Evolutionary conservation across 2,113 vertebrate species (phyloP).

Genomic region (Podiceps cristatus): DNA sequence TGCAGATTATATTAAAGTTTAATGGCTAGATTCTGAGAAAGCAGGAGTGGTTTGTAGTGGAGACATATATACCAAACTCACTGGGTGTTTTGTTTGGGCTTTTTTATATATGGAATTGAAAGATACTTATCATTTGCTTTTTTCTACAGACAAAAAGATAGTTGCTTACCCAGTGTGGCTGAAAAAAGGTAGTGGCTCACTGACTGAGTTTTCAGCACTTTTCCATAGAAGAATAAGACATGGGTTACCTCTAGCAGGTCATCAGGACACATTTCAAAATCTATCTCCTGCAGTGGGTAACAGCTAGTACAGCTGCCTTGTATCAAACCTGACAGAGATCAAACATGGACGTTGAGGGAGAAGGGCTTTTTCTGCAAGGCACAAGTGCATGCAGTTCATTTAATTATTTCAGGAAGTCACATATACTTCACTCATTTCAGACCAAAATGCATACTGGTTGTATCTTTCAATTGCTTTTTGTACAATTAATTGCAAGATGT

Average conservation of each 20-base stretch:
- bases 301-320: neutral
- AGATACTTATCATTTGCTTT: neutral
- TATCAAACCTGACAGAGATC: neutral
- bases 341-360: neutral
- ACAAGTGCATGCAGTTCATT: neutral
- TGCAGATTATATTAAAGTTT: neutral
- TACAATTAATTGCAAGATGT: slow-evolving; percentile 5
- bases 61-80: neutral
- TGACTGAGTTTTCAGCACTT: neutral
- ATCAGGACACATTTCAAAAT: neutral
- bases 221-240: neutral
- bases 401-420: neutral
- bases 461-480: slow-evolving; percentile 4
- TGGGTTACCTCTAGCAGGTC: neutral
- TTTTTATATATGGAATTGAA: neutral
- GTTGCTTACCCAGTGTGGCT: neutral
- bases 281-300: neutral
- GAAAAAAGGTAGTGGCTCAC: neutral
- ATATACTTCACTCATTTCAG: neutral
- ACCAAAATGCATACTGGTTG: neutral
- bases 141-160: neutral
- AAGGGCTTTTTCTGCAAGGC: slow-evolving; percentile 1
- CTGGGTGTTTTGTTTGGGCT: neutral
- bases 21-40: neutral
- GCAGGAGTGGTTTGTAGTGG: neutral